Conservation (phyloP, 2,113 vertebrate species). For the Microtus oregoni region DNA sequence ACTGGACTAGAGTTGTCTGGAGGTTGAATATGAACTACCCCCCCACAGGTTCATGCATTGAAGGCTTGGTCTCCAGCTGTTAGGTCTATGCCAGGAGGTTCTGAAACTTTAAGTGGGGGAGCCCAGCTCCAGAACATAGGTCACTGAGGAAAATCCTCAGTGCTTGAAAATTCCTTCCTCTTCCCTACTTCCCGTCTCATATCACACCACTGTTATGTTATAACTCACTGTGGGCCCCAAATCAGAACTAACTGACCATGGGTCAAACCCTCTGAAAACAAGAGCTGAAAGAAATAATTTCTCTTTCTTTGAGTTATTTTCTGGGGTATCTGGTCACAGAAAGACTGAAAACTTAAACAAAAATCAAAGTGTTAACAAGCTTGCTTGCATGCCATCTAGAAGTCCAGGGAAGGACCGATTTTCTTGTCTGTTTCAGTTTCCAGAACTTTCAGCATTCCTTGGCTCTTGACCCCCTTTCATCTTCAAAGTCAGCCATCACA, state of each 20-base stretch:
- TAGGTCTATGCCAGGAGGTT: neutral
- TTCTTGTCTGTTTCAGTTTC: neutral
- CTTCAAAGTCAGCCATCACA: neutral
- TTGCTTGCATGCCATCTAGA: neutral
- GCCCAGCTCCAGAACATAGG: neutral
- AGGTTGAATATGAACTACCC: neutral
- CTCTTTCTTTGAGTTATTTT: neutral
- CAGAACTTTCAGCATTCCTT: neutral
- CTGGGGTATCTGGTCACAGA: neutral
- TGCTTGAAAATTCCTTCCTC: neutral
- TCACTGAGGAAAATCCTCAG: neutral
- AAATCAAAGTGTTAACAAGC: neutral
- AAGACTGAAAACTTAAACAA: neutral
- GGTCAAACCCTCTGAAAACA: neutral
- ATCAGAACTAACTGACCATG: neutral
- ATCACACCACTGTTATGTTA: neutral
- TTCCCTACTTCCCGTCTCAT: neutral
- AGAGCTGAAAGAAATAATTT: neutral
- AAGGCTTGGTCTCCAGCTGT: neutral
- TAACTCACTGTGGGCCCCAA: neutral
- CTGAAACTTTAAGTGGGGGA: neutral
- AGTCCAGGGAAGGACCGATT: neutral
- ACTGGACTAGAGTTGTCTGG: neutral
- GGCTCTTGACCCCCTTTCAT: neutral
- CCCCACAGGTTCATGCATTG: neutral